Evolutionary conservation across 2,888 invertebrate species (phyloP).

Genomic region (Caenorhabditis japonica): DNA sequence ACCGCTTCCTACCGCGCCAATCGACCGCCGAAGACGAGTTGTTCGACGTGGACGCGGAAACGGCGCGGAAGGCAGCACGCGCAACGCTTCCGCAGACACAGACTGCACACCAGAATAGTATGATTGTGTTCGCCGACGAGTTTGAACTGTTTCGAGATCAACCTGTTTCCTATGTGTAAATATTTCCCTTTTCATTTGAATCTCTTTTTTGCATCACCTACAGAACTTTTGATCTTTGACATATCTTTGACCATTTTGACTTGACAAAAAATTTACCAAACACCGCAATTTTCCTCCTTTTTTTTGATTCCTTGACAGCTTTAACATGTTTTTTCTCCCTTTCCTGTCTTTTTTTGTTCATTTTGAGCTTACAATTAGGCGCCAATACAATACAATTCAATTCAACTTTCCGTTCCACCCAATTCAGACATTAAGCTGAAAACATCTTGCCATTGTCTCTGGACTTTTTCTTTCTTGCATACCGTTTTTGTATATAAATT

Average conservation of each 20-base stretch:
- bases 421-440: too few species aligned
- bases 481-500: slow-evolving; percentile 37
- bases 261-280: slow-evolving; percentile 5
- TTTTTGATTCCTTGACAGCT: slow-evolving; percentile 12
- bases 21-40: slow-evolving; percentile 47
- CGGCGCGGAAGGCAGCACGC: slow-evolving; percentile 2
- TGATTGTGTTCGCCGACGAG: slow-evolving; percentile 51
- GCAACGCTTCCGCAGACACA: slow-evolving; percentile 9
- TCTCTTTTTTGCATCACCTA: neutral
- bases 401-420: slow-evolving; percentile 5
- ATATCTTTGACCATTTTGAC: slow-evolving; percentile 20
- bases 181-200: neutral
- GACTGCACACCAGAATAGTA: slow-evolving; percentile 38
- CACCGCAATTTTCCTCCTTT: neutral
- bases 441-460: slow-evolving; percentile 41
- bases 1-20: slow-evolving; percentile 43
- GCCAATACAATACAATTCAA: slow-evolving; percentile 10
- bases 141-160: slow-evolving; percentile 54
- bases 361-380: slow-evolving; percentile 40
- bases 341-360: neutral
- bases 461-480: slow-evolving; percentile 14
- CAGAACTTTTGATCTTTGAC: slow-evolving; percentile 18
- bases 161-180: slow-evolving; percentile 53
- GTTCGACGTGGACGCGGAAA: slow-evolving; percentile 31
- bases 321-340: slow-evolving; percentile 19